phyloP scores from a whole-genome alignment of 2,888 invertebrate species.

The Cryptops parisi region DNA sequence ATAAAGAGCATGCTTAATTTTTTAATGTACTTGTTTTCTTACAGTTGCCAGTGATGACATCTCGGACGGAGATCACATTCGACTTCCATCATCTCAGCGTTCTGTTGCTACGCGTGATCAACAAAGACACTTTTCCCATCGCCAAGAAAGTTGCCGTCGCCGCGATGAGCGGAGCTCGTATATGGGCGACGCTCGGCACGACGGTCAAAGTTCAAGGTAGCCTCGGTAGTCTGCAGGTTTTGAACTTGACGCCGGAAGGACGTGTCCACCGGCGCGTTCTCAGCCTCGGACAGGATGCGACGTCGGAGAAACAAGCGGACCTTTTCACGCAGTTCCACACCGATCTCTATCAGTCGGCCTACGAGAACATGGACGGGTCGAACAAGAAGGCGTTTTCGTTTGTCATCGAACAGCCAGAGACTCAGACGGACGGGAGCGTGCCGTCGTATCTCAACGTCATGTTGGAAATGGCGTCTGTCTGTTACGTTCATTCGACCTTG shows the following conservation, averaged over 20 bases:
- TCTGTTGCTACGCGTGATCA: constrained; percentile 61
- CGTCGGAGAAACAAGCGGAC: constrained; percentile 26
- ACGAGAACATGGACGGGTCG: constrained; percentile 27
- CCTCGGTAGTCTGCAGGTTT: constrained; percentile 70
- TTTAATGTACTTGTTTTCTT: neutral
- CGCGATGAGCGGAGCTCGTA: constrained; percentile 76
- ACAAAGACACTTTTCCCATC: constrained; percentile 50
- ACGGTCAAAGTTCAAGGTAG: constrained; percentile 61
- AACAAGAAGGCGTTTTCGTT: constrained; percentile 42
- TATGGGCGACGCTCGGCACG: constrained; percentile 59
- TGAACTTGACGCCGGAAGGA: constrained; percentile 74
- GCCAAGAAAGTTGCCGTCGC: constrained; percentile 88
- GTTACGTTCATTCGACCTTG: constrained; percentile 83
- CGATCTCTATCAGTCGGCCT: constrained; percentile 31
- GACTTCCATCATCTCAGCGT: constrained; percentile 87
- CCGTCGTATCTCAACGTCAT: constrained; percentile 29
- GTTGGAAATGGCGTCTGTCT: constrained; percentile 70
- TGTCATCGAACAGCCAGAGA: constrained; percentile 19
- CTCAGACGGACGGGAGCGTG: constrained; percentile 6
- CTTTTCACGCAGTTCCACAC: constrained; percentile 27
- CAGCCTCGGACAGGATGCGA: constrained; percentile 62
- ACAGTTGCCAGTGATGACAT: neutral
- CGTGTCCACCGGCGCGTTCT: constrained; percentile 70
- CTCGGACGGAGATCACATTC: constrained; percentile 66
- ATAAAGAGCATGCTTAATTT: no score